Conservation (phyloP, 2,113 vertebrate genomes). For the Cervus canadensis region DNA sequence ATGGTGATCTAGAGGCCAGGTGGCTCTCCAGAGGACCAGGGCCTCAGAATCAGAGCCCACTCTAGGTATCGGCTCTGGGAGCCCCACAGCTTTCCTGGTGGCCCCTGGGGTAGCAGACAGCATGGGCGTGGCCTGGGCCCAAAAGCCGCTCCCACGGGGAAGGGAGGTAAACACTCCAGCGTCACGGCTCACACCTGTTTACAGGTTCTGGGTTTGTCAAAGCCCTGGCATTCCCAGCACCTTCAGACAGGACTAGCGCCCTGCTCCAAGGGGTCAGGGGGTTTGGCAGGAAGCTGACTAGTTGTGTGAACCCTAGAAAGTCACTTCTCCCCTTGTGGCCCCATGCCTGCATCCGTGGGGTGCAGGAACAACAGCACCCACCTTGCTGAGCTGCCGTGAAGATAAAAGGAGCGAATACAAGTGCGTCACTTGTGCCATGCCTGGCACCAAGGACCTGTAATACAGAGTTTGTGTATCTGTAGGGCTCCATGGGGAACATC, state of each 20-base stretch:
- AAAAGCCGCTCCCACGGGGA: background rate
- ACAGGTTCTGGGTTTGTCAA: background rate
- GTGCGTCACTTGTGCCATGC: accelerated
- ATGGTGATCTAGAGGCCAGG: background rate
- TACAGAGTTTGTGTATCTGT: background rate
- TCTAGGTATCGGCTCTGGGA: background rate
- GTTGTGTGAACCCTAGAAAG: background rate
- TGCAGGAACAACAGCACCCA: accelerated
- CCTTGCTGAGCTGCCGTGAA: background rate
- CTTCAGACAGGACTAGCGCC: background rate
- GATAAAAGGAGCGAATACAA: accelerated
- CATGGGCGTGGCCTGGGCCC: background rate
- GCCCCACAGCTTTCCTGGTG: background rate
- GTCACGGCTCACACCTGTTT: slow-evolving; percentile 1
- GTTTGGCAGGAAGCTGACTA: background rate
- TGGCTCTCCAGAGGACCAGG: background rate
- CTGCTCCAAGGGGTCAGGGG: background rate
- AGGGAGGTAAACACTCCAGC: background rate
- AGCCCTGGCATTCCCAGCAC: background rate
- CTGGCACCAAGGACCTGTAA: background rate
- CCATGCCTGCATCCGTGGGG: background rate
- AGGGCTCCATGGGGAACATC: background rate
- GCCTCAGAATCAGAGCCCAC: background rate
- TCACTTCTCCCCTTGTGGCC: background rate
- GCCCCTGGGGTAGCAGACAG: background rate